phyloP scores from a whole-genome alignment of 53 echinoderm and acorn worm genomes.

The Holothuria scabra region DNA sequence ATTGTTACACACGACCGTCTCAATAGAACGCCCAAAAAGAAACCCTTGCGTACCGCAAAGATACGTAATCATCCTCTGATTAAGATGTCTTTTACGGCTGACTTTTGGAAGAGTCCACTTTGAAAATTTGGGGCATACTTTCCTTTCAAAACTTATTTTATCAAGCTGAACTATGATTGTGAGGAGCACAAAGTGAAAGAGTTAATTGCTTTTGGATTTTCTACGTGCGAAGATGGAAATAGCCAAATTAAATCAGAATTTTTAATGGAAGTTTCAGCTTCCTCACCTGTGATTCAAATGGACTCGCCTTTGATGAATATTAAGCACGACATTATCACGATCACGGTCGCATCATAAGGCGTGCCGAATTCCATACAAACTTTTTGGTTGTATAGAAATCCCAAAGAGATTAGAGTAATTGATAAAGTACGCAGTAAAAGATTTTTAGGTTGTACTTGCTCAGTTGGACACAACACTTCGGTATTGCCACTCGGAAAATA shows the following conservation, averaged over 20 bases:
- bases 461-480: neutral
- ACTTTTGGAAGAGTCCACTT: constrained; percentile 21
- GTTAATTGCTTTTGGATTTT: no score
- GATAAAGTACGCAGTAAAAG: constrained; percentile 38
- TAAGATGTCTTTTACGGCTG: neutral
- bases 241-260: no score
- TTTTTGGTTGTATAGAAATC: constrained; percentile 36
- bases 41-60: constrained; percentile 1
- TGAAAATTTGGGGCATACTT: neutral
- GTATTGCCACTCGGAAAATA: no score
- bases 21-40: constrained; percentile 23
- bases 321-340: constrained; percentile 28
- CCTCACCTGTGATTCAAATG: neutral
- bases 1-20: neutral
- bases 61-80: constrained; percentile 33
- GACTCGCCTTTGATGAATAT: constrained; percentile 29
- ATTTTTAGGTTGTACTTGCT: constrained; percentile 4
- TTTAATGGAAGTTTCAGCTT: no score
- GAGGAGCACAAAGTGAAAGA: no score
- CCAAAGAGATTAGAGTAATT: constrained; percentile 39
- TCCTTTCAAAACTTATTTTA: no score
- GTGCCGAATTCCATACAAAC: constrained; percentile 49
- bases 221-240: no score
- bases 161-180: no score
- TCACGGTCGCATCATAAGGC: constrained; percentile 47